Evolutionary conservation across 2,113 vertebrate genomes (phyloP), one percentile per base, ranked within the genome.

Genomic region (Chionomys nivalis): DNA sequence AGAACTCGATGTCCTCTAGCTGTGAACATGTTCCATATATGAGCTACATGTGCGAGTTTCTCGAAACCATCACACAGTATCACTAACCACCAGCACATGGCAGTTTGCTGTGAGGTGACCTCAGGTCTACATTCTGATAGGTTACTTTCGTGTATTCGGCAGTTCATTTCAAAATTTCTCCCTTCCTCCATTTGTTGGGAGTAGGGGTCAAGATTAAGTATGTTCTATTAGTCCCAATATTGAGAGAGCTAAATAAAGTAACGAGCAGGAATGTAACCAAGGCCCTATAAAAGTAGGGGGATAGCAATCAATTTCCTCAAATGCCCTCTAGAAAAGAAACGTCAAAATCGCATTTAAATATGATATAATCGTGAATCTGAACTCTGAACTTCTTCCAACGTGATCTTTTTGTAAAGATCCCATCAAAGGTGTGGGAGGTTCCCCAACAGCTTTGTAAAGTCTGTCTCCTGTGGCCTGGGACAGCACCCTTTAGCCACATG

Each of bases 151-250:
- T 12, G 7, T 52, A 58, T 91, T 42, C 39, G 7, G 9, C 36
- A 82, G 36, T 47, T 61, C n/a, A 58, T 77, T 86, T 94, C 28
- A 87, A 94, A 94, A 93, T 76, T 49, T 47, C 16, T 49, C 3
- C 26, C 36, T 19, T 44, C 21, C 42, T 49, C 26, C 7, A 44
- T 66, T 39, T 44, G 66, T 72, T 33, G 39, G 39, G 72, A 61
- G 42, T 10, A 86, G 82, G 52, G 26, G 42, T 63, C 58, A 89
- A 68, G 26, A 65, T 10, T 44, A 91, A 52, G 33, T 42, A 73
- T 33, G 63, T 65, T 44, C 47, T 83, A 36, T 75, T 81, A 72
- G 58, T 52, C 42, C 58, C 49, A 61, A n/a, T 33, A 42, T 58
- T 33, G 39, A 24, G 19, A n/a, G 8, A n/a, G 5, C 10, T 8